Evolutionary conservation across 2,113 vertebrate species (phyloP).

Genomic region (Mesembrinibis cayennensis): DNA sequence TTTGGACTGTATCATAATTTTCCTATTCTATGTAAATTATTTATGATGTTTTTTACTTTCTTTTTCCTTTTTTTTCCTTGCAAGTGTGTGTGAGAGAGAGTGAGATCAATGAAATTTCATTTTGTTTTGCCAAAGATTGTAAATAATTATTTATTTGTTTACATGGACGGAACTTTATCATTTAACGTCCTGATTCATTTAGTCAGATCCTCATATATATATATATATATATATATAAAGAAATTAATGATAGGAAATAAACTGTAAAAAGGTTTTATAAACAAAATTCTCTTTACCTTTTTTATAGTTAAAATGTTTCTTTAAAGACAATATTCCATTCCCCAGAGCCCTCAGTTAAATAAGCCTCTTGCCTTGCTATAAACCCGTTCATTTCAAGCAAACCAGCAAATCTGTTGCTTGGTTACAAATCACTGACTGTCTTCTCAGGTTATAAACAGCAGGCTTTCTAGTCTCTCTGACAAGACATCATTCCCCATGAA

Average conservation of each 20-base stretch:
- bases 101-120: constrained; percentile 64
- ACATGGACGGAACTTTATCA: constrained; percentile 81
- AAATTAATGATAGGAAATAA: constrained; percentile 78
- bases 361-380: not conserved
- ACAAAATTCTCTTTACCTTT: constrained; percentile 71
- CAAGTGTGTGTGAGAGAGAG: constrained; percentile 10
- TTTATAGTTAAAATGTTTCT: constrained; percentile 46
- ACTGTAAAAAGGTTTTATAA: constrained; percentile 74
- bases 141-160: constrained; percentile 99
- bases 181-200: constrained; percentile 71
- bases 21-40: constrained; percentile 95
- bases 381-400: not conserved
- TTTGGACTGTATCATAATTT: constrained; percentile 91
- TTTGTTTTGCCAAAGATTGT: constrained; percentile 88
- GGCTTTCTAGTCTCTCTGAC: not conserved
- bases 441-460: not conserved
- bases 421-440: not conserved
- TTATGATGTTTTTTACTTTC: constrained; percentile 79
- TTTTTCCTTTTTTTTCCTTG: constrained; percentile 53
- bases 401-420: not conserved
- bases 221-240: constrained; percentile 51
- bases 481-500: not conserved
- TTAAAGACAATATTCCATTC: not conserved
- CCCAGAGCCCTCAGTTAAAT: not conserved
- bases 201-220: constrained; percentile 63